Conservation (phyloP, 1,140 invertebrate species). For the Cherax destructor region DNA sequence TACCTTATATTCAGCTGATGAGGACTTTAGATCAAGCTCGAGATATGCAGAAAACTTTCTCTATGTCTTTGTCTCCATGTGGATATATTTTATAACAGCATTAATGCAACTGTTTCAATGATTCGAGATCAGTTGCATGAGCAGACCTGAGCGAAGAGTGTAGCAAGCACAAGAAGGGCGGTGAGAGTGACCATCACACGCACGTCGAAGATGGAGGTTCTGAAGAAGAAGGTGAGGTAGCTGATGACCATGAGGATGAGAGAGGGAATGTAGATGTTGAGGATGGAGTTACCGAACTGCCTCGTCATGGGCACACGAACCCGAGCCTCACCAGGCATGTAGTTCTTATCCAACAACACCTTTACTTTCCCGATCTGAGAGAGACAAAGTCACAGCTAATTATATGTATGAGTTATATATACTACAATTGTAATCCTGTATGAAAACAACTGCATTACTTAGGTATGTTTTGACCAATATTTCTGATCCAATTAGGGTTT, state of each 20-base stretch:
- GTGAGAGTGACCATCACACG: conserved; percentile 50
- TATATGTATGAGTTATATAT: no score
- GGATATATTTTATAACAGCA: not conserved
- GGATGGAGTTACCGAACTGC: conserved; percentile 50
- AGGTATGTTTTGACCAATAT: no score
- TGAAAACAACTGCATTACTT: no score
- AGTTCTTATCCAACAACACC: conserved; percentile 23
- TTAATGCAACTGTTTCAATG: not conserved
- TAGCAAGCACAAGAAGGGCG: conserved; percentile 54
- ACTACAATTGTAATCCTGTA: no score
- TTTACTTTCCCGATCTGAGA: conserved; percentile 40
- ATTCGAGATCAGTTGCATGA: not conserved
- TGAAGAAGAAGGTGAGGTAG: conserved; percentile 64
- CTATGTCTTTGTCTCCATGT: not conserved
- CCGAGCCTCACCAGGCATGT: conserved; percentile 28
- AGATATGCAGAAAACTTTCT: not conserved
- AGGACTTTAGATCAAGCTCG: no score
- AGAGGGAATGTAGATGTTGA: conserved; percentile 60
- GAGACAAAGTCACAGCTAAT: not conserved
- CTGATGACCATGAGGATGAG: conserved; percentile 59
- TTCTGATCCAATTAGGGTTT: no score
- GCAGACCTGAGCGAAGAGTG: conserved; percentile 51
- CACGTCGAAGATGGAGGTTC: conserved; percentile 53
- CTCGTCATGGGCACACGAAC: conserved; percentile 54
- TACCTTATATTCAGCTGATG: no score